Conservation (phyloP, 2,113 vertebrate species). For the Pleuronectes platessa region DNA sequence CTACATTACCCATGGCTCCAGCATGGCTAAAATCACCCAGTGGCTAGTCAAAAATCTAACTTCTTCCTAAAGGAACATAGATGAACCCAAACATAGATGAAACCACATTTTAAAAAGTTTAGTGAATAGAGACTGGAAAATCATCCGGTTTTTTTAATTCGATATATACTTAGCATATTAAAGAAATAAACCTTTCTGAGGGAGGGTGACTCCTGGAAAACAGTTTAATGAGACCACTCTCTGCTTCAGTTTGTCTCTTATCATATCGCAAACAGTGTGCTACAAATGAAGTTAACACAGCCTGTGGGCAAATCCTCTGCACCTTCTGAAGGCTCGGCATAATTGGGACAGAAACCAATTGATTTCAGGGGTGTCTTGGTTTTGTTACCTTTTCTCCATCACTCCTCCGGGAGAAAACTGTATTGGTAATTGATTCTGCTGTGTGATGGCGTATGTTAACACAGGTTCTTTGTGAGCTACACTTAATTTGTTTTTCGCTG, state of each 20-base stretch:
- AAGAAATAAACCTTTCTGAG: conserved; percentile 3
- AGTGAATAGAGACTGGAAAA: not conserved
- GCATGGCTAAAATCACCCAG: too few relatives aligned
- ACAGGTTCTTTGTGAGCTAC: not conserved
- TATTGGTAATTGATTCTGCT: conserved; percentile 15
- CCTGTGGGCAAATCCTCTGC: conserved; percentile 52
- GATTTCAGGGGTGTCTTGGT: conserved; percentile 29
- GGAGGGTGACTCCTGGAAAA: conserved; percentile 42
- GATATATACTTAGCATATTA: conserved; percentile 6
- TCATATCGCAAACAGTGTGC: conserved; percentile 45
- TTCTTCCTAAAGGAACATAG: not conserved
- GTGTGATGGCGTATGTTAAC: not conserved
- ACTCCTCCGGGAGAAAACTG: not conserved
- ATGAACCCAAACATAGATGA: not conserved
- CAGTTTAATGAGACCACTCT: conserved; percentile 52
- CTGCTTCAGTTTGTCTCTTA: conserved; percentile 38
- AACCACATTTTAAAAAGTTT: not conserved
- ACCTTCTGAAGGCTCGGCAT: conserved; percentile 45
- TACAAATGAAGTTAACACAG: not conserved
- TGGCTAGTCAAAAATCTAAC: not conserved
- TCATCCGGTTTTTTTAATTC: conserved; percentile 7
- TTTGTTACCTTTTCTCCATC: conserved; percentile 39
- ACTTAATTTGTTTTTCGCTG: not conserved
- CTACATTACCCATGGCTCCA: too few relatives aligned
- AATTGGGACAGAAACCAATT: conserved; percentile 60